phyloP scores from a whole-genome alignment of 2,113 vertebrate species.

The Lampris incognitus region DNA sequence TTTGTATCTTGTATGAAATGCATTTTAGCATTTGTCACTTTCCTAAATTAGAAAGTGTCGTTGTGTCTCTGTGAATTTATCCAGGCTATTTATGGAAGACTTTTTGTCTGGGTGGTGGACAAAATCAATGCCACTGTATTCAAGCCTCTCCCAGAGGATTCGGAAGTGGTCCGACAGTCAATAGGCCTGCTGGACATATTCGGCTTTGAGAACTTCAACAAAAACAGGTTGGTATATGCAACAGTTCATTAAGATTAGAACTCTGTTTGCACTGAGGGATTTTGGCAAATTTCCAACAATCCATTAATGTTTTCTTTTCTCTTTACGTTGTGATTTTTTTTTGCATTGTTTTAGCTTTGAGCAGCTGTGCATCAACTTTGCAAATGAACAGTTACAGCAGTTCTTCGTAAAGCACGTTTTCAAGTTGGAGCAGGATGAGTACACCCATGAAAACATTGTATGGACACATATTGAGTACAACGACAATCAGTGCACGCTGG shows the following conservation, averaged over 20 bases:
- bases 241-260: background rate
- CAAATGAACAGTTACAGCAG: constrained; percentile 98
- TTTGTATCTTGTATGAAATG: too few relatives aligned
- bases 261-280: background rate
- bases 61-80: constrained; percentile 35
- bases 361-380: constrained; percentile 98
- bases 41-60: background rate
- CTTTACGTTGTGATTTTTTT: constrained; percentile 82
- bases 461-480: constrained; percentile 90
- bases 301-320: constrained; percentile 15
- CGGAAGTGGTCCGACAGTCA: constrained; percentile 73
- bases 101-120: constrained; percentile 95
- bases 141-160: constrained; percentile 80
- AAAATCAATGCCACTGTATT: constrained; percentile 92
- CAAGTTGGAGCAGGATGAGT: constrained; percentile 95
- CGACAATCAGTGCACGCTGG: constrained; percentile 88
- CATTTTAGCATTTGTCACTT: background rate
- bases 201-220: constrained; percentile 97
- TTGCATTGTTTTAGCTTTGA: constrained; percentile 87
- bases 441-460: constrained; percentile 85
- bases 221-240: constrained; percentile 87
- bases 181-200: constrained; percentile 97
- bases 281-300: background rate
- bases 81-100: constrained; percentile 92
- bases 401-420: constrained; percentile 95